phyloP scores from a whole-genome alignment of 2,888 invertebrate genomes.

The Meiosimyza platycephala region DNA sequence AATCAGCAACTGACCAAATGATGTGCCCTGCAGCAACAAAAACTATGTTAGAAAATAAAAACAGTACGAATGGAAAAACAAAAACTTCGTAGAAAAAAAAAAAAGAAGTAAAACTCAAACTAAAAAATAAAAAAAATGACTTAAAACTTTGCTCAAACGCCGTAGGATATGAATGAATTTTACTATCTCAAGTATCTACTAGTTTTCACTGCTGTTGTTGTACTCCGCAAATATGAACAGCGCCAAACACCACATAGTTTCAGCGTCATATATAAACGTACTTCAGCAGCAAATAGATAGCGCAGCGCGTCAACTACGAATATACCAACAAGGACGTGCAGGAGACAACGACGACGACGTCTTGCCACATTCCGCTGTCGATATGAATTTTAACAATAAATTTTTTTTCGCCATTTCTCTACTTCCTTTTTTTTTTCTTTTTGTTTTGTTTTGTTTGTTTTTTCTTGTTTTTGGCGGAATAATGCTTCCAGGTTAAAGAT shows the following conservation, averaged over 20 bases:
- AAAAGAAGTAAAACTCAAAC: too few relatives aligned
- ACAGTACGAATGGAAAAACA: too few relatives aligned
- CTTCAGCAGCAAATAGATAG: too few relatives aligned
- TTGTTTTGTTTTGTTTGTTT: neutral
- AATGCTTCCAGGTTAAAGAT: neutral
- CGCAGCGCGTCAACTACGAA: too few relatives aligned
- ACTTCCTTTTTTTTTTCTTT: neutral
- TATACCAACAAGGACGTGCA: neutral
- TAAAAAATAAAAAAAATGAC: neutral
- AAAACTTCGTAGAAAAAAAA: too few relatives aligned
- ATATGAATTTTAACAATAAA: constrained; percentile 32
- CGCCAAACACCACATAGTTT: too few relatives aligned
- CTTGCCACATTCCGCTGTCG: constrained; percentile 21
- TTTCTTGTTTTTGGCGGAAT: neutral
- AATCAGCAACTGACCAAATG: too few relatives aligned
- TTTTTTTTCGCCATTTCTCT: constrained; percentile 5
- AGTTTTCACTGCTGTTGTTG: too few relatives aligned
- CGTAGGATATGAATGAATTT: constrained; percentile 34
- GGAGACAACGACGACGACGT: neutral
- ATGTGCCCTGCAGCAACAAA: too few relatives aligned
- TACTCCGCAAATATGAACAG: too few relatives aligned
- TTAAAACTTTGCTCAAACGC: constrained; percentile 24
- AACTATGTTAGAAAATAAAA: too few relatives aligned
- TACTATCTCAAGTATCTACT: constrained; percentile 8
- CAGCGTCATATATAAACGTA: too few relatives aligned